These are phyloP conservation scores for Tetropium fuscum DNA, from an alignment of 2,888 invertebrate species.

Conservation along the genomic window DNA sequence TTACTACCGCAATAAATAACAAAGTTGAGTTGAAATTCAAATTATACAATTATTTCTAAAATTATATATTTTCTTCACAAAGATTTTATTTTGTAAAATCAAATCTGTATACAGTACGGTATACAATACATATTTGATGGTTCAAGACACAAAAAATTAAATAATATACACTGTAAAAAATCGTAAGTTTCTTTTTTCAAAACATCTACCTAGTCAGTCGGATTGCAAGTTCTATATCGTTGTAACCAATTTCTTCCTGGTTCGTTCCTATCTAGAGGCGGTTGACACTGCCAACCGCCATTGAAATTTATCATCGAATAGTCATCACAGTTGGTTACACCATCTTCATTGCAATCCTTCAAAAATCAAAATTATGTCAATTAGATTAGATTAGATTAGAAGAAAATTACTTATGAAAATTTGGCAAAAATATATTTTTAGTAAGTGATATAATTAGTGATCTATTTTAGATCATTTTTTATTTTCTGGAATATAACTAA, in stretches of 20 bases:
- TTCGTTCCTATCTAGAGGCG: conserved; percentile 55
- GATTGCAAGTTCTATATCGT: conserved; percentile 58
- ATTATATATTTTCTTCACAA: not conserved
- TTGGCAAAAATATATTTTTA: too few species aligned
- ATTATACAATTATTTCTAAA: not conserved
- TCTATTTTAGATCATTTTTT: too few species aligned
- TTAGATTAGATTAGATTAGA: not conserved
- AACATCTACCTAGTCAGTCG: conserved; percentile 53
- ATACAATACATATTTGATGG: too few species aligned
- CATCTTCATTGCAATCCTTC: conserved; percentile 21
- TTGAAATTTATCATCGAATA: conserved; percentile 75
- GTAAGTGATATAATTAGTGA: too few species aligned
- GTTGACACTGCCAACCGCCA: conserved; percentile 69
- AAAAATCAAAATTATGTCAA: conserved; percentile 1
- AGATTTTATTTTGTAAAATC: not conserved
- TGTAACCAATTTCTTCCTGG: conserved; percentile 63
- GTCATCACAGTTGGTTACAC: conserved; percentile 66
- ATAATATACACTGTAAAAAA: too few species aligned
- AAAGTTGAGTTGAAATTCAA: not conserved
- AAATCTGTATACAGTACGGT: too few species aligned
- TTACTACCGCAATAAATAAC: too few species aligned
- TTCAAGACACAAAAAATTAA: too few species aligned
- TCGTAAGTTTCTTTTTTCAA: not conserved
- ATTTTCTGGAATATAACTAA: too few species aligned
- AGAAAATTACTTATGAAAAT: too few species aligned